Percentiles rank a stretch among this genome's conserved stretches.
These are phyloP conservation scores for Onychomys leucogaster DNA, from an alignment of 2,797 vertebrate species.

Conservation along the genomic window DNA sequence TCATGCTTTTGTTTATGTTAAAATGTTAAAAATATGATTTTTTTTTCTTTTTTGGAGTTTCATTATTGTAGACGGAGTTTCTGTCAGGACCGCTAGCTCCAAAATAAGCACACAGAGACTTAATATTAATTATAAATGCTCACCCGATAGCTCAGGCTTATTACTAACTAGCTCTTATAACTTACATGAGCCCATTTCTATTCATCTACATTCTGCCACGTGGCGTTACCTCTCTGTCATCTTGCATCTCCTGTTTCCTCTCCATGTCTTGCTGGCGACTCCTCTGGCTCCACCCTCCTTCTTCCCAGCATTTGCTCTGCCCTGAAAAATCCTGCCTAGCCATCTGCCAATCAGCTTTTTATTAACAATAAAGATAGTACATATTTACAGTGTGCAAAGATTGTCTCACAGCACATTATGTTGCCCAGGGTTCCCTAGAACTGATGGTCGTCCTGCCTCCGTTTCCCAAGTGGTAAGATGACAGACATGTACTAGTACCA, in stretches of 20 bases:
- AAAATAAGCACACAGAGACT: not conserved
- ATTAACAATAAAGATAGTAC: not conserved
- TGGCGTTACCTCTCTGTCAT: not conserved
- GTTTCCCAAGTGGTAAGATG: not conserved
- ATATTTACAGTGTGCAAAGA: not conserved
- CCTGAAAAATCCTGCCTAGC: not conserved
- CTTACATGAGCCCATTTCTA: not conserved
- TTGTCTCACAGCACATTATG: not conserved
- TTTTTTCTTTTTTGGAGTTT: not conserved
- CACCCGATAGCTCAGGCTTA: not conserved
- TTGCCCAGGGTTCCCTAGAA: not conserved
- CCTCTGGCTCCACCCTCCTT: not conserved
- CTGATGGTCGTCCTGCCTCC: not conserved
- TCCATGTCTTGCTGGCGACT: not conserved
- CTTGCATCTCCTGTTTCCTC: not conserved
- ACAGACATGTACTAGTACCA: not conserved
- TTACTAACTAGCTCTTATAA: not conserved
- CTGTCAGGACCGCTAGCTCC: not conserved
- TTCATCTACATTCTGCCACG: not conserved
- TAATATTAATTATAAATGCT: not conserved
- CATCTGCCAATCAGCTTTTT: not conserved
- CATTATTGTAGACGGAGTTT: not conserved
- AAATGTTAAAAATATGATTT: not conserved
- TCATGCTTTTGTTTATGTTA: slow-evolving; percentile 16
- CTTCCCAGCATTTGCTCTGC: not conserved